Conservation (phyloP, 2,113 vertebrate species). For the Verasper variegatus region DNA sequence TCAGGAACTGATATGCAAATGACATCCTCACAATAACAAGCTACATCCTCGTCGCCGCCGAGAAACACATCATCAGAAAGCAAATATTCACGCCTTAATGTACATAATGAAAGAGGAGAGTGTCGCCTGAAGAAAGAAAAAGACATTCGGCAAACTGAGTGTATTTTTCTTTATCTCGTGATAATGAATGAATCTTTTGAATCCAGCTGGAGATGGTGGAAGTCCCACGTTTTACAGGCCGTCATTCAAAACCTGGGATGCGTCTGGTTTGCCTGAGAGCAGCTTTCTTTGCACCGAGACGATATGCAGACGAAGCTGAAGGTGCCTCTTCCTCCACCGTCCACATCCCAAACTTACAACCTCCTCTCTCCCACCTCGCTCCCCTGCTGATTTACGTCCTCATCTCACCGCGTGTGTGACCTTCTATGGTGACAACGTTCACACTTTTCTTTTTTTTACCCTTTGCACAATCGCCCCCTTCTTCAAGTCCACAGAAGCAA, state of each 20-base stretch:
- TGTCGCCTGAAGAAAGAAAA: constrained; percentile 43
- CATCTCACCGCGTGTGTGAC: constrained; percentile 45
- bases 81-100: constrained; percentile 28
- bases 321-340: constrained; percentile 26
- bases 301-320: constrained; percentile 43
- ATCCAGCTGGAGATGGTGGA: constrained; percentile 25
- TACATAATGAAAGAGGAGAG: constrained; percentile 32
- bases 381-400: constrained; percentile 59
- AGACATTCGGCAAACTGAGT: constrained; percentile 17
- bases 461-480: constrained; percentile 15
- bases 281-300: constrained; percentile 33
- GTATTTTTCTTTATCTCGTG: constrained; percentile 9
- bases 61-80: constrained; percentile 39
- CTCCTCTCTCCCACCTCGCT: constrained; percentile 35
- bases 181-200: background rate
- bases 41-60: constrained; percentile 36
- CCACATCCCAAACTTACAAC: constrained; percentile 53
- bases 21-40: constrained; percentile 41
- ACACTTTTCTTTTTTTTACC: constrained; percentile 33
- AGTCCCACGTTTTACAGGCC: constrained; percentile 50
- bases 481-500: constrained; percentile 37
- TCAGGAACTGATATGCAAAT: constrained; percentile 69
- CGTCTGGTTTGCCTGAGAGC: constrained; percentile 18
- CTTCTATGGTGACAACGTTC: constrained; percentile 62
- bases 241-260: constrained; percentile 35